Evolutionary conservation across 2,797 vertebrate genomes (phyloP).

Genomic region (Nyctalus aviator): DNA sequence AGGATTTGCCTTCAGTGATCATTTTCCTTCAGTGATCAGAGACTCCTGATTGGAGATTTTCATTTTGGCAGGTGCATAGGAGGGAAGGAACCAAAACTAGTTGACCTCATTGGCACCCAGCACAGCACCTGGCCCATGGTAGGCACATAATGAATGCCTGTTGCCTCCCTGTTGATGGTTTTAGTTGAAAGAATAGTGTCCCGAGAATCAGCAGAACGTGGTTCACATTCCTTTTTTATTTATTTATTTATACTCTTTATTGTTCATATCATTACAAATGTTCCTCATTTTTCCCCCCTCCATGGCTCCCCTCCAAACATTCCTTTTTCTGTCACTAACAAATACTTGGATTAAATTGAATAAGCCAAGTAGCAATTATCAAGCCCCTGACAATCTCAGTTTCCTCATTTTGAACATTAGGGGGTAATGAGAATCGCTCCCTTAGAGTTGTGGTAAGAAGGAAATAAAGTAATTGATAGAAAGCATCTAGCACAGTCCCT

Average conservation of each 20-base stretch:
- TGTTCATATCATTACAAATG: no score
- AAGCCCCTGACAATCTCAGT: neutral
- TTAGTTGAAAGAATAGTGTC: neutral
- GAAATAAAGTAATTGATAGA: neutral
- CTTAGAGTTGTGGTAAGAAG: neutral
- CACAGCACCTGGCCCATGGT: neutral
- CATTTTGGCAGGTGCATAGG: neutral
- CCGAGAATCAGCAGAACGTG: neutral
- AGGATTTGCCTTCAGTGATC: neutral
- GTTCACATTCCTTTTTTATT: neutral
- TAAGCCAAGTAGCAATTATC: neutral
- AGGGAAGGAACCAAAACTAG: neutral
- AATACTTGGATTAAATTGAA: neutral
- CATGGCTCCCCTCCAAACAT: neutral
- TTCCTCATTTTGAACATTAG: conserved; percentile 4
- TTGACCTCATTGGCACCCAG: neutral
- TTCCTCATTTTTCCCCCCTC: no score
- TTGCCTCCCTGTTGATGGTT: neutral
- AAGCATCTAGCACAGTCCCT: neutral
- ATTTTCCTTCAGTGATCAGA: neutral
- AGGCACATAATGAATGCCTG: neutral
- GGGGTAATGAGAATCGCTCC: neutral
- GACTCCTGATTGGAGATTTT: neutral
- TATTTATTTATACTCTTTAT: no score
- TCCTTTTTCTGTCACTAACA: neutral